phyloP scores from a whole-genome alignment of 1,140 invertebrate genomes.

The Diploscapter pachys region DNA sequence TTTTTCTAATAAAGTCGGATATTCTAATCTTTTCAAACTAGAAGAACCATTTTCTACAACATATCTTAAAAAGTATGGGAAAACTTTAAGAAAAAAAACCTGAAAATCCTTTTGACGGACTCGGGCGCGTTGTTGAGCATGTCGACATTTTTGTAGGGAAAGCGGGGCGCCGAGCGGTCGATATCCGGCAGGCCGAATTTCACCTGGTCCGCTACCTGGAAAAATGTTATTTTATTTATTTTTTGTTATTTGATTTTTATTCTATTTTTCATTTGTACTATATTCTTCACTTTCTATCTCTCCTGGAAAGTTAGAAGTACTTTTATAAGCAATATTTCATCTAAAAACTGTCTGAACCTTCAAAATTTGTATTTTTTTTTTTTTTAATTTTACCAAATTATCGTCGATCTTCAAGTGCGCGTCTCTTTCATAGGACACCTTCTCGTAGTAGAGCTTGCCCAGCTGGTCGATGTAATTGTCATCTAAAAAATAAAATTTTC shows the following conservation, averaged over 20 bases:
- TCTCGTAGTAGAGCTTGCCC: constrained; percentile 49
- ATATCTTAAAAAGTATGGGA: background rate
- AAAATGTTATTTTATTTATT: background rate
- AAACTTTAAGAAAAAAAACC: background rate
- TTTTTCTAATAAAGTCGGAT: no score
- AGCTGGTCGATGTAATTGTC: constrained; percentile 54
- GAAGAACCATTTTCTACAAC: background rate
- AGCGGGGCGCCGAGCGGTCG: constrained; percentile 41
- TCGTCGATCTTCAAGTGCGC: constrained; percentile 52
- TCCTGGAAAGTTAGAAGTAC: background rate
- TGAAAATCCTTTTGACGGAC: constrained; percentile 52
- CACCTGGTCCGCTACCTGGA: constrained; percentile 25
- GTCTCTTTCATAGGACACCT: constrained; percentile 54
- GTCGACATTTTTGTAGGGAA: constrained; percentile 48
- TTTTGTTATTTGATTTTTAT: background rate
- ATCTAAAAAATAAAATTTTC: constrained; percentile 40
- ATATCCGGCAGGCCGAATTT: constrained; percentile 49
- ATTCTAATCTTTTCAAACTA: background rate
- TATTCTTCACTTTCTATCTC: no score
- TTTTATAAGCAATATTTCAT: background rate
- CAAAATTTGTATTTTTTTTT: no score
- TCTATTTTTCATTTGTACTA: background rate
- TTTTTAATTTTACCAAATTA: constrained; percentile 35
- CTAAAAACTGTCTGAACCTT: background rate
- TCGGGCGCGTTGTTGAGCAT: constrained; percentile 48